Conservation (phyloP, 2,888 invertebrate genomes). For the Mythimna lalbum region DNA sequence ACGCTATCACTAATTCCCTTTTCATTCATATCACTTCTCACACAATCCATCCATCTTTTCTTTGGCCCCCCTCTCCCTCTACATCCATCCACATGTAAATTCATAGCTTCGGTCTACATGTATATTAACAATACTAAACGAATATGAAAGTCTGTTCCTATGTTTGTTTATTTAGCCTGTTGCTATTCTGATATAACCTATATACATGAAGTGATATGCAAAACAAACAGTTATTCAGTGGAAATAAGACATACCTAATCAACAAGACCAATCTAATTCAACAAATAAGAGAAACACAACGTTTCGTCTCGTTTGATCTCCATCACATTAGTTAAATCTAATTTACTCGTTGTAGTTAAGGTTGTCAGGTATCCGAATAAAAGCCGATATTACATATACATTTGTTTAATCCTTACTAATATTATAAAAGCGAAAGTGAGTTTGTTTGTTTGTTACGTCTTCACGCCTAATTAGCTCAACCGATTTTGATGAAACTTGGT, state of each 20-base stretch:
- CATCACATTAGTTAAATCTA: slow-evolving; percentile 57
- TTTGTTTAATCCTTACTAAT: no score
- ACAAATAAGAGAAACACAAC: slow-evolving; percentile 28
- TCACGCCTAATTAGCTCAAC: no score
- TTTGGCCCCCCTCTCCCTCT: no score
- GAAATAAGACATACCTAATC: slow-evolving; percentile 30
- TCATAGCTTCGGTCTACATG: background rate
- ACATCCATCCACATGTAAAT: no score
- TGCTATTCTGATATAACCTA: background rate
- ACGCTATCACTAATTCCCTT: no score
- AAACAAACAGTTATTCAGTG: slow-evolving; percentile 13
- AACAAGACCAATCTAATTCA: slow-evolving; percentile 27
- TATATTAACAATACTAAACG: background rate
- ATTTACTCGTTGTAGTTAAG: slow-evolving; percentile 38
- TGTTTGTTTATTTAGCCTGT: background rate
- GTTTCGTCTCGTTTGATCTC: slow-evolving; percentile 47
- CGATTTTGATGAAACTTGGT: no score
- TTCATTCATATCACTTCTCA: no score
- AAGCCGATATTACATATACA: background rate
- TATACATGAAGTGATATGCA: background rate
- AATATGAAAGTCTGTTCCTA: background rate
- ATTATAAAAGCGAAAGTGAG: no score
- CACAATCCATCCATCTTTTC: no score
- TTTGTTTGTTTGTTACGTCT: no score
- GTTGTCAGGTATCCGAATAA: background rate